Evolutionary conservation across 2,888 invertebrate species (phyloP).

Genomic region (Aradus depressus): DNA sequence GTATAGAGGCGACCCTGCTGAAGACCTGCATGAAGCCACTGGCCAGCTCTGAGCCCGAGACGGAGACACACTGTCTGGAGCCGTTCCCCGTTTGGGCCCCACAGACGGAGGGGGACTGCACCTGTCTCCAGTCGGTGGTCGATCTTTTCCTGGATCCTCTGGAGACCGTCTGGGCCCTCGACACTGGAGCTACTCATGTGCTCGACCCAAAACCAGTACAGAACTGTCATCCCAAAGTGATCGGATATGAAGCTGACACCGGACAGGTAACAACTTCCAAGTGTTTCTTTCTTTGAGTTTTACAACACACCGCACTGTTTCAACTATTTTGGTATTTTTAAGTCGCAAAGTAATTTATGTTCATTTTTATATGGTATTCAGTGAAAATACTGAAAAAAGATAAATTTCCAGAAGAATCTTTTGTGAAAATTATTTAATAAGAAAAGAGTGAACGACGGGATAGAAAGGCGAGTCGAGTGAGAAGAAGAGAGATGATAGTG

Average conservation of each 20-base stretch:
- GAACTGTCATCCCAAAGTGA: conserved; percentile 56
- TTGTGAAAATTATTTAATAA: too few relatives aligned
- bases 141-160: conserved; percentile 51
- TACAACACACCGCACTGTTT: background rate
- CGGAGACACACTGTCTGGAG: conserved; percentile 37
- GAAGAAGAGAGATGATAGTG: too few relatives aligned
- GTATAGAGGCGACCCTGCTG: conserved; percentile 57
- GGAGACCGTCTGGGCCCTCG: conserved; percentile 59
- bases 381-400: too few relatives aligned
- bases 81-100: conserved; percentile 54
- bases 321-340: too few relatives aligned
- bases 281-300: background rate
- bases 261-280: conserved; percentile 38
- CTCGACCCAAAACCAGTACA: conserved; percentile 42
- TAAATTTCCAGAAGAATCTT: too few relatives aligned
- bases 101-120: conserved; percentile 53
- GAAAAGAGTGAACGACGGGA: too few relatives aligned
- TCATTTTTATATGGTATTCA: too few relatives aligned
- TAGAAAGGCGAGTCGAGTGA: too few relatives aligned
- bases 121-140: conserved; percentile 57
- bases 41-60: conserved; percentile 2
- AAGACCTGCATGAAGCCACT: conserved; percentile 39
- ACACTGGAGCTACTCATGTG: conserved; percentile 45
- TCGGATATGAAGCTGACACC: conserved; percentile 48
- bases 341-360: background rate